A percentile compares a stretch with the other conserved stretches of the same genome.
Evolutionary conservation across 1,140 invertebrate genomes (phyloP).

Genomic region (Oryzaephilus surinamensis): DNA sequence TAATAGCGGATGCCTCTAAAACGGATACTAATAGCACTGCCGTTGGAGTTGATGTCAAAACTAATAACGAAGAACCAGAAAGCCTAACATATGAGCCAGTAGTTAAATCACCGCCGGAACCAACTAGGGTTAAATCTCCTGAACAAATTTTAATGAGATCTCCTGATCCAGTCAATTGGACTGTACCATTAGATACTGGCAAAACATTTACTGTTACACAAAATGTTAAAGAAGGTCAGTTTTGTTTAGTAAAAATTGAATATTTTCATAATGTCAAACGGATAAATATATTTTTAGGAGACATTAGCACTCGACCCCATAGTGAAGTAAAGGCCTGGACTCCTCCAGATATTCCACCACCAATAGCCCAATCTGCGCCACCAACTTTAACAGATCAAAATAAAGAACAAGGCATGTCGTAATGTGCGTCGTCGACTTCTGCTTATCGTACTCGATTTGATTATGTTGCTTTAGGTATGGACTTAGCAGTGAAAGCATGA

Average conservation of each 20-base stretch:
- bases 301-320: constrained; percentile 45
- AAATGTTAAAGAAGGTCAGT: constrained; percentile 74
- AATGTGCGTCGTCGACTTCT: constrained; percentile 27
- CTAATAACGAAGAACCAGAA: constrained; percentile 26
- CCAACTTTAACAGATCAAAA: constrained; percentile 48
- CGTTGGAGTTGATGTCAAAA: constrained; percentile 10
- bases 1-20: constrained; percentile 21
- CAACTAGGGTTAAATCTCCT: constrained; percentile 83
- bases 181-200: constrained; percentile 82
- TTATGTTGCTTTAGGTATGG: constrained; percentile 38
- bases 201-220: constrained; percentile 87
- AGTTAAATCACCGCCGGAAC: constrained; percentile 81
- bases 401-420: constrained; percentile 33
- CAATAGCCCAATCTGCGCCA: constrained; percentile 53
- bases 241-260: background rate
- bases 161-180: constrained; percentile 88
- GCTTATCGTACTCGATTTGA: constrained; percentile 35
- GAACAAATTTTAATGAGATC: constrained; percentile 85
- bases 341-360: constrained; percentile 48
- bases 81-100: constrained; percentile 53
- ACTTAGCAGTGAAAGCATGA: constrained; percentile 31
- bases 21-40: no score
- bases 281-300: constrained; percentile 27
- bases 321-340: constrained; percentile 60
- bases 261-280: no score